These are phyloP conservation scores for Sweltsa coloradensis DNA, from an alignment of 1,140 invertebrate species.

Conservation along the genomic window DNA sequence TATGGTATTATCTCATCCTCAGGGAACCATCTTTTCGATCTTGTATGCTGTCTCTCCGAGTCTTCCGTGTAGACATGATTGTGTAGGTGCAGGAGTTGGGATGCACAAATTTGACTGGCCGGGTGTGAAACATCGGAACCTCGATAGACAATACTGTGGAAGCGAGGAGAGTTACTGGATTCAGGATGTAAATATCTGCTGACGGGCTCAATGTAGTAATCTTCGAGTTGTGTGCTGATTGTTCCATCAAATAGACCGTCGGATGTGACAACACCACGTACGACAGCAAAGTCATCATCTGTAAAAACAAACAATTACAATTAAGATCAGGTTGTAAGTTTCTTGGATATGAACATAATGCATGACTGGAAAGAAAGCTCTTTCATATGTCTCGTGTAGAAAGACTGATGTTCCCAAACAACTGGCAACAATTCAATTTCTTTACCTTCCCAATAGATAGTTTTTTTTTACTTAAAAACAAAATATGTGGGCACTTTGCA, in stretches of 20 bases:
- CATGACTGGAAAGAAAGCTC: neutral
- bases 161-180: conserved; percentile 30
- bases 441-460: too few species aligned
- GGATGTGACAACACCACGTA: conserved; percentile 72
- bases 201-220: conserved; percentile 79
- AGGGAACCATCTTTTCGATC: too few species aligned
- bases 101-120: conserved; percentile 39
- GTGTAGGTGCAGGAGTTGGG: conserved; percentile 43
- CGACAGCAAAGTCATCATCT: conserved; percentile 73
- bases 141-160: conserved; percentile 76
- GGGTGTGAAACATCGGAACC: conserved; percentile 64
- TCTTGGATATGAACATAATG: neutral
- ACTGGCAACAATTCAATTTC: too few species aligned
- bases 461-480: too few species aligned
- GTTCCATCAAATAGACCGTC: conserved; percentile 84
- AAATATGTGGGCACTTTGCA: too few species aligned
- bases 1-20: too few species aligned
- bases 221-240: conserved; percentile 58
- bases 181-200: conserved; percentile 43
- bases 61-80: too few species aligned
- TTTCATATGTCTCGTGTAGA: neutral
- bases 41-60: too few species aligned
- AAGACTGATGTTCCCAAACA: too few species aligned
- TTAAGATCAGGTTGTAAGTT: neutral
- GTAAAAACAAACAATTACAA: conserved; percentile 27